phyloP scores from a whole-genome alignment of 2,113 vertebrate genomes.

The Helogale parvula region DNA sequence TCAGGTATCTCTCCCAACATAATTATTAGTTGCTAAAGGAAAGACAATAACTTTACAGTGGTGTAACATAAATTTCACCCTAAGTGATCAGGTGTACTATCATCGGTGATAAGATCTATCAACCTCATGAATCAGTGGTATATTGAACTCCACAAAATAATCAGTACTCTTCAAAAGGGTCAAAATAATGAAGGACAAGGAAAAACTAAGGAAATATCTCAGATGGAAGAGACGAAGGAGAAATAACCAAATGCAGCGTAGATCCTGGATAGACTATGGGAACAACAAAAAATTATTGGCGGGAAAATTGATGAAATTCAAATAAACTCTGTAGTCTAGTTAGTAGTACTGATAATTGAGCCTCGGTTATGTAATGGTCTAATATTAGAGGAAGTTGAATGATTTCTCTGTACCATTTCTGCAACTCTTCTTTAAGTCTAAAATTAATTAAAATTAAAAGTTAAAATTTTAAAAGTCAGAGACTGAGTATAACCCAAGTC shows the following conservation, averaged over 20 bases:
- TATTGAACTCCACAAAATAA: neutral
- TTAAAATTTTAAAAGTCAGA: neutral
- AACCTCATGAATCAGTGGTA: neutral
- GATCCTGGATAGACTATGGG: neutral
- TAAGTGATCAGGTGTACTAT: neutral
- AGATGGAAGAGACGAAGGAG: neutral
- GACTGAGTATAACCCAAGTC: neutral
- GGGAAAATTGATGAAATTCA: neutral
- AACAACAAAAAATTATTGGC: neutral
- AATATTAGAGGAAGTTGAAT: neutral
- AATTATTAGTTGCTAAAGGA: neutral
- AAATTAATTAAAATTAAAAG: conserved; percentile 35
- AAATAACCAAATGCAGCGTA: neutral
- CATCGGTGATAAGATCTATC: neutral
- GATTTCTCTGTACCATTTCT: neutral
- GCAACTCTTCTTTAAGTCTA: neutral
- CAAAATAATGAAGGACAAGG: neutral
- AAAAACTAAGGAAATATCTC: neutral
- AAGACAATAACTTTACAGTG: neutral
- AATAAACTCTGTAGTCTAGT: conserved; percentile 1
- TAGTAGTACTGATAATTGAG: neutral
- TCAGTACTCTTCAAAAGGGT: neutral
- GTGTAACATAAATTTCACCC: neutral
- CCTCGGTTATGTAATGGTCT: neutral
- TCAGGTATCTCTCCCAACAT: neutral